Conservation (phyloP, 1,140 invertebrate genomes). For the Drosophila burlai region DNA sequence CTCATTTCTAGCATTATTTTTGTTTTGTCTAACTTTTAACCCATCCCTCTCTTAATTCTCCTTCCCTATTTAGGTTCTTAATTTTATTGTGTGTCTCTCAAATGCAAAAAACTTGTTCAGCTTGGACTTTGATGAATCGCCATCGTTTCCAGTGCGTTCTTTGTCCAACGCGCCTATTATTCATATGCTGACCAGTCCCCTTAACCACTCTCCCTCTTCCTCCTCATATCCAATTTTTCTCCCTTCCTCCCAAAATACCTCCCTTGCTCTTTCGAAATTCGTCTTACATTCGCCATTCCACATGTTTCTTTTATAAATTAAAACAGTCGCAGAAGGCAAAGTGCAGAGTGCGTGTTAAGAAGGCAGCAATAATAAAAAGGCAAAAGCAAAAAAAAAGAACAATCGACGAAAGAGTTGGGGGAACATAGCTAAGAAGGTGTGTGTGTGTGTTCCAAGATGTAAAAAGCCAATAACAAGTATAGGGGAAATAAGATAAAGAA, state of each 20-base stretch:
- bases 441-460: slow-evolving; percentile 10
- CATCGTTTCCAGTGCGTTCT: slow-evolving; percentile 63
- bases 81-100: slow-evolving; percentile 56
- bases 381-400: not conserved
- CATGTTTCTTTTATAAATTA: slow-evolving; percentile 47
- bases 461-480: slow-evolving; percentile 22
- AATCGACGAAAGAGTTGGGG: slow-evolving; percentile 47
- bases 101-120: slow-evolving; percentile 82
- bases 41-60: slow-evolving; percentile 3
- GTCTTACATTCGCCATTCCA: slow-evolving; percentile 25
- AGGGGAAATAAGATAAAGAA: not conserved
- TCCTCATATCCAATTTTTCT: not conserved
- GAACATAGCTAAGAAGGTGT: slow-evolving; percentile 18
- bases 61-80: slow-evolving; percentile 9
- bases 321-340: slow-evolving; percentile 62
- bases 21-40: not conserved
- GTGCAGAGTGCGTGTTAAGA: slow-evolving; percentile 75
- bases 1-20: not conserved
- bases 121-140: slow-evolving; percentile 81
- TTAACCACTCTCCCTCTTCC: not conserved
- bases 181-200: slow-evolving; percentile 51
- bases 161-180: slow-evolving; percentile 56
- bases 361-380: slow-evolving; percentile 27
- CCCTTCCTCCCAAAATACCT: slow-evolving; percentile 1
- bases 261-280: not conserved